phyloP scores from a whole-genome alignment of 2,797 vertebrate genomes.

The Lagorchestes hirsutus region DNA sequence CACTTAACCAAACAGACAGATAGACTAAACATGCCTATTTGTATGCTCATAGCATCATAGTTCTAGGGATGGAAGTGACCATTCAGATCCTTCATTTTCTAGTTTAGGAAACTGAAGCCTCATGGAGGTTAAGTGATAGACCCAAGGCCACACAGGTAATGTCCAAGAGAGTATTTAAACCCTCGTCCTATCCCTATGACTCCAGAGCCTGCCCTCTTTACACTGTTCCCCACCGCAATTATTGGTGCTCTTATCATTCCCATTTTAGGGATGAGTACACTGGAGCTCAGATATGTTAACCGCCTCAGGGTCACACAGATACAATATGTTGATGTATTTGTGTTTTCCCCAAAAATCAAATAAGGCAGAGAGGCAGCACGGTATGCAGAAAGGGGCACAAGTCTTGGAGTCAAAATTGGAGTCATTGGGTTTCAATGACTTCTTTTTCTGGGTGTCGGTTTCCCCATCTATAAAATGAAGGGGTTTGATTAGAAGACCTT shows the following conservation, averaged over 20 bases:
- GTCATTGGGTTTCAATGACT: neutral
- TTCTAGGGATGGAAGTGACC: neutral
- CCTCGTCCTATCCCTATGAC: neutral
- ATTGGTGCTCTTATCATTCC: neutral
- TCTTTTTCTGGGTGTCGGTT: neutral
- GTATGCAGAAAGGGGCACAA: neutral
- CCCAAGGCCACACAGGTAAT: neutral
- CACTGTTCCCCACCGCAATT: neutral
- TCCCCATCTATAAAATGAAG: neutral
- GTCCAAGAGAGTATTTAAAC: neutral
- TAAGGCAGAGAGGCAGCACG: neutral
- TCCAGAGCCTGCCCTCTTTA: neutral
- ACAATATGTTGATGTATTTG: neutral
- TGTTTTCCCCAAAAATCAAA: neutral
- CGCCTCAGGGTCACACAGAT: neutral
- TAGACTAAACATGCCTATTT: neutral
- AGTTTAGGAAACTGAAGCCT: neutral
- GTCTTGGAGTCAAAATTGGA: neutral
- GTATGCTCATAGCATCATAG: neutral
- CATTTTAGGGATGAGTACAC: neutral
- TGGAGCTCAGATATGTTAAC: neutral
- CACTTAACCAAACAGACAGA: neutral
- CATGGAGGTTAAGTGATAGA: neutral
- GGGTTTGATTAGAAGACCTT: neutral
- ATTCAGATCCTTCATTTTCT: neutral